Base-by-base conservation (phyloP, 2,797 vertebrate species). In the Anguilla pacifica region DNA sequence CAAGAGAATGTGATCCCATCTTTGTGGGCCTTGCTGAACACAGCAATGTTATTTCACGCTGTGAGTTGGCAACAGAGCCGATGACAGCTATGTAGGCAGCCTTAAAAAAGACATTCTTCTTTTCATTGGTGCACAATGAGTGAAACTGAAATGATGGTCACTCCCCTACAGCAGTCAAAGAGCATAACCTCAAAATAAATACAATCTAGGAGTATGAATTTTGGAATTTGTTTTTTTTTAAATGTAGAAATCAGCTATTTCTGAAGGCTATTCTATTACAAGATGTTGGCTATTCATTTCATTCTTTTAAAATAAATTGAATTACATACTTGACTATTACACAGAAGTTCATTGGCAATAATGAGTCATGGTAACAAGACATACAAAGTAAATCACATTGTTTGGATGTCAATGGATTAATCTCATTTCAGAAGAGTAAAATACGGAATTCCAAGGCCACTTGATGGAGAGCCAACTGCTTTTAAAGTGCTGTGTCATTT, bases 1-100 rank as follows among this genome's bases (percentile, higher is more conserved):
- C 89, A 93, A 94, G 94, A 94, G 96, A 87, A 92, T 92, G 93
- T 93, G 93, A 96, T 92, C 91, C 92, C 91, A 90, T 94, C 95
- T 90, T 89, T 93, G 88, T 91, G 88, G 72, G 92, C 90, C 92
- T 31, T 39, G 82, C 49, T 55, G 81, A 83, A 39, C 57, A 55
- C 35, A 83, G 51, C 55, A 83, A 82, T 83, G 39, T 70, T 85
- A 61, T 85, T 85, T 59, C 81, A 83, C 61, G 51, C 89, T 90
- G 89, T 86, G 90, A 90, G 88, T 85, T 92, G 91, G 91, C 84
- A 88, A 86, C 88, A 85, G 46, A 81, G 87, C 88, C 35, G 64
- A 49, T 64, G 83, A 35, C 89, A 86, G 15, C 55, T 88, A 72
- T 86, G 79, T 83, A 74, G 57, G 64, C 90, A 61, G 87, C 87